Evolutionary conservation across 2,797 vertebrate genomes (phyloP), one percentile per base, ranked within the genome.

Genomic region (Cynodonichthys magdalenae): DNA sequence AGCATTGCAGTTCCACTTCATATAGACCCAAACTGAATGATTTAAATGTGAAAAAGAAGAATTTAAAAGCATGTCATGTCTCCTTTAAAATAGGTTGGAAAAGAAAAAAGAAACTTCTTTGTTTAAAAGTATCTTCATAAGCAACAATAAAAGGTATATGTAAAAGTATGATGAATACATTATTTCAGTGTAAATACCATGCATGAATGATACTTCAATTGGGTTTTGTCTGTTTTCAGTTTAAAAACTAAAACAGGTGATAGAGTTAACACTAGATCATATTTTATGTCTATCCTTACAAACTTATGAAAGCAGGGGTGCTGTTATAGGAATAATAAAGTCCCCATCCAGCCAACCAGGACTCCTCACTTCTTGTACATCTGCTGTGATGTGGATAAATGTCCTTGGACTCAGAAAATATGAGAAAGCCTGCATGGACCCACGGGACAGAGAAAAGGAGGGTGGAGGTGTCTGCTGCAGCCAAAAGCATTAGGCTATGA

Each of bases 401-500:
- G 77, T 82, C 72, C 71, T 81, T 66, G 62, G 67, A 51, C 66
- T 79, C 63, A 78, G 59, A 79, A 72, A 77, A 80, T 73, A 70
- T 71, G 80, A 77, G 74, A 73, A 77, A 59, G 71, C 87, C 74
- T 73, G 66, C 78, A 83, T 77, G 57, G 71, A 55, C 80, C 73
- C 53, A 27, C 4, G 20, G 59, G 78, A 72, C 75, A 42, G n/a
- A 68, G 67, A 65, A 76, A 57, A 77, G 74, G 48, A 78, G 73
- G 81, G 74, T 63, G 82, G 88, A 83, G 79, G 83, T 81, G 89
- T 91, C 87, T 85, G 80, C 84, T 86, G 67, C 47, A 88, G 89
- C 85, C 85, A 93, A 91, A 90, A 92, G 87, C 88, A 91, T 86
- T 87, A 92, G 89, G 81, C 77, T 81, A 79, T 89, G 90, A 94